A percentile compares a stretch with the other conserved stretches of the same genome.
These are phyloP conservation scores for Microctenopoma stevenorrisi DNA, from an alignment of 2,797 vertebrate genomes.

Conservation along the genomic window DNA sequence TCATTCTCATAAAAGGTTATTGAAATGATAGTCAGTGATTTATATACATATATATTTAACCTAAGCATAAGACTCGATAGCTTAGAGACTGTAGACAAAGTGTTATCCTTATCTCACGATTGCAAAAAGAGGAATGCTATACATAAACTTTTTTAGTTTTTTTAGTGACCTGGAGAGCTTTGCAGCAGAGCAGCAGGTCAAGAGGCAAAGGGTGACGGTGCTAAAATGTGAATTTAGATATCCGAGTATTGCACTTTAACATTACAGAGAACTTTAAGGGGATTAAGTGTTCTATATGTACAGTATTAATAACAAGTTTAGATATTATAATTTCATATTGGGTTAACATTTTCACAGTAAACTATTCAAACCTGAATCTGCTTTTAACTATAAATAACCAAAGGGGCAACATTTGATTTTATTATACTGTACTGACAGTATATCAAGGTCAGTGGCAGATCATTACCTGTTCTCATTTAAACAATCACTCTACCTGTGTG, in stretches of 20 bases:
- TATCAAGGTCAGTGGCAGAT: slow-evolving; percentile 51
- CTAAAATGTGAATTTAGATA: slow-evolving; percentile 50
- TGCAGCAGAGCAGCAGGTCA: slow-evolving; percentile 7
- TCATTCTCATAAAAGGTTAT: slow-evolving; percentile 48
- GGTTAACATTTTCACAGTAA: not conserved
- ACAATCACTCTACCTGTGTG: slow-evolving; percentile 21
- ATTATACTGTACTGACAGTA: slow-evolving; percentile 31
- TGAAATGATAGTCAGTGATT: slow-evolving; percentile 53
- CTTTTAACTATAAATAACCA: slow-evolving; percentile 47
- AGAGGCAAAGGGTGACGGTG: slow-evolving; percentile 14
- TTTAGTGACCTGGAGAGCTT: slow-evolving; percentile 36
- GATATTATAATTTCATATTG: not conserved
- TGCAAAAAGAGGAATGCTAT: slow-evolving; percentile 58
- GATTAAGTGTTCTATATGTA: slow-evolving; percentile 4
- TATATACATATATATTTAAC: not conserved
- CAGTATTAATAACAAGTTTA: slow-evolving; percentile 10
- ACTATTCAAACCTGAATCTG: slow-evolving; percentile 22
- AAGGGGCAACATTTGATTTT: slow-evolving; percentile 29
- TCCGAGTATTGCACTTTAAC: slow-evolving; percentile 8
- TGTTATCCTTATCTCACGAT: slow-evolving; percentile 49
- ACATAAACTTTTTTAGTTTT: slow-evolving; percentile 33
- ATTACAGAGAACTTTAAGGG: slow-evolving; percentile 2
- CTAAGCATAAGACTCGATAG: slow-evolving; percentile 37
- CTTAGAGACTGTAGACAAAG: slow-evolving; percentile 27
- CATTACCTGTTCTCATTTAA: slow-evolving; percentile 43